Evolutionary conservation across 1,140 invertebrate species (phyloP).

Genomic region (Bacillus rossius): DNA sequence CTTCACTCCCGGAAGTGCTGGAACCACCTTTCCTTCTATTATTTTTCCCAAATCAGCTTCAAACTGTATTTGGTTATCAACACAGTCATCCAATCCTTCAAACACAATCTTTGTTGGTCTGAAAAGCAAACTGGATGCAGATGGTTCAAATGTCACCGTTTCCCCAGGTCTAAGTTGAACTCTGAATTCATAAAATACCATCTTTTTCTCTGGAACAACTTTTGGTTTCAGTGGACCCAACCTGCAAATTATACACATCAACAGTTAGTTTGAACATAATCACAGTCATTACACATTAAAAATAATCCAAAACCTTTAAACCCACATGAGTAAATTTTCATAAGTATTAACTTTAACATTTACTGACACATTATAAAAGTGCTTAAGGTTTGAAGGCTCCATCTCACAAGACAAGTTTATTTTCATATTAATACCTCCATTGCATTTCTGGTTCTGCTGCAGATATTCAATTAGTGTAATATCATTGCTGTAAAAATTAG

Average conservation of each 20-base stretch:
- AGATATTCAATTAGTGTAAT: no score
- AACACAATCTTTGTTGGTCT: conserved; percentile 56
- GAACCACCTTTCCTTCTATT: conserved; percentile 52
- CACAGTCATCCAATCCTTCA: conserved; percentile 64
- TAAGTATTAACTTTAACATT: no score
- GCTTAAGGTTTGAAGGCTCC: no score
- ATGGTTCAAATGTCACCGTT: conserved; percentile 53
- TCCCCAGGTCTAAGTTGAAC: conserved; percentile 49
- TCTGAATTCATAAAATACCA: conserved; percentile 33
- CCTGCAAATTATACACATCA: conserved; percentile 15
- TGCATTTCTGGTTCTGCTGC: no score
- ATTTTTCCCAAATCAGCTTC: conserved; percentile 49
- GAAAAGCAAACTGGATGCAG: conserved; percentile 65
- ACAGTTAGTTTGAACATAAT: not conserved
- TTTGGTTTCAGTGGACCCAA: conserved; percentile 37
- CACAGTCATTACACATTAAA: no score
- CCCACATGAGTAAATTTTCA: no score
- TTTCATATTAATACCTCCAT: no score
- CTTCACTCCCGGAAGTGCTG: conserved; percentile 59
- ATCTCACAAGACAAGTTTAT: no score
- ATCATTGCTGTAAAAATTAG: no score
- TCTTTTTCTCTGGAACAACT: conserved; percentile 11
- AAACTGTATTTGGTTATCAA: conserved; percentile 52
- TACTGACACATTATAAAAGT: no score
- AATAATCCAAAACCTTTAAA: no score